These are phyloP conservation scores for Sesia bembeciformis DNA, from an alignment of 2,888 invertebrate species.

Conservation along the genomic window DNA sequence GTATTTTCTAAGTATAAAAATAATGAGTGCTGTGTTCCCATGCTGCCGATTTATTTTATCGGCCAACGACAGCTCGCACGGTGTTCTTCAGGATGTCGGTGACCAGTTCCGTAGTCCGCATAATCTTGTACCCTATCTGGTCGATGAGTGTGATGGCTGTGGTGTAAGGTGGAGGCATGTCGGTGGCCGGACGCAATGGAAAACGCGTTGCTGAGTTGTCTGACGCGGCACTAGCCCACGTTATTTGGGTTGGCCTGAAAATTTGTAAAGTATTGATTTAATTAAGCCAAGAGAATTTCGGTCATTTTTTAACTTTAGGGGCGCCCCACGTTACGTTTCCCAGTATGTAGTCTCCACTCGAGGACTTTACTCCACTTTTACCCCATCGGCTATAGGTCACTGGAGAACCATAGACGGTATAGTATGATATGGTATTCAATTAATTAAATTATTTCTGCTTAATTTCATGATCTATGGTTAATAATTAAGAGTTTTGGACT, in stretches of 20 bases:
- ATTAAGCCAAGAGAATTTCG: background rate
- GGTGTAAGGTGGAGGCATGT: constrained; percentile 36
- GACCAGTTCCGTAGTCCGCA: constrained; percentile 61
- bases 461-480: too few species aligned
- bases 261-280: background rate
- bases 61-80: constrained; percentile 58
- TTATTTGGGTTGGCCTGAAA: constrained; percentile 47
- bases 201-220: constrained; percentile 43
- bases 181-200: constrained; percentile 37
- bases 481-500: too few species aligned
- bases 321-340: too few species aligned
- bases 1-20: background rate
- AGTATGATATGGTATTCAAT: too few species aligned
- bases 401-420: too few species aligned
- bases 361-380: too few species aligned
- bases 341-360: too few species aligned
- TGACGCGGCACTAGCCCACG: constrained; percentile 33
- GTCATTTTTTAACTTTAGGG: too few species aligned
- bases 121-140: constrained; percentile 65
- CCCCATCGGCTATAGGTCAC: too few species aligned
- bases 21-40: too few species aligned
- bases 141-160: constrained; percentile 64
- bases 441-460: too few species aligned
- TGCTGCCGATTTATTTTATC: constrained; percentile 10
- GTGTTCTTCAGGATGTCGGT: constrained; percentile 60